These are phyloP conservation scores for Dromas ardeola DNA, from an alignment of 2,113 vertebrate species.

Conservation along the genomic window DNA sequence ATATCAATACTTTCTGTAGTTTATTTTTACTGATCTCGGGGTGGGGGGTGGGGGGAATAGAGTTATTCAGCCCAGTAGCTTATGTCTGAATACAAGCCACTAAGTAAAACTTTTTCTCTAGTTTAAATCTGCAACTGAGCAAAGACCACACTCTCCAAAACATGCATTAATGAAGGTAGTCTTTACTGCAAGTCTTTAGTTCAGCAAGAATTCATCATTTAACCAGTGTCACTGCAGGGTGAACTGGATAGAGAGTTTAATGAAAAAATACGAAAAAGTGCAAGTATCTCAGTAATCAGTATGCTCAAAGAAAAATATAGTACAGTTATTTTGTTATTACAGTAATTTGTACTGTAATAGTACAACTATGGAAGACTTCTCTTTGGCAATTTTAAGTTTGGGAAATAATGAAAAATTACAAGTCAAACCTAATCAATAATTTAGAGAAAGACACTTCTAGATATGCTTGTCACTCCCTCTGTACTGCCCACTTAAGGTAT, in stretches of 20 bases:
- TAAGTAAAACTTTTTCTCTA: neutral
- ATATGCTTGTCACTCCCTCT: neutral
- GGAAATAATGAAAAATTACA: neutral
- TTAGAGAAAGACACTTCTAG: neutral
- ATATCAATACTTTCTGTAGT: neutral
- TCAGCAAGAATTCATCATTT: neutral
- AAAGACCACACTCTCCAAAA: neutral
- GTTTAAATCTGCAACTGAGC: neutral
- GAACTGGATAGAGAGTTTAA: neutral
- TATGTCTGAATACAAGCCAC: neutral
- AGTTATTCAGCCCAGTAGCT: neutral
- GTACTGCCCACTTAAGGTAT: neutral
- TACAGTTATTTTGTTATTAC: neutral
- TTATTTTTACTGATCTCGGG: neutral
- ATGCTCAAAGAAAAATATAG: neutral
- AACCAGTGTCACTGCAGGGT: neutral
- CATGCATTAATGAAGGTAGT: neutral
- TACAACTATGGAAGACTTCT: neutral
- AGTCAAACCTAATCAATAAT: neutral
- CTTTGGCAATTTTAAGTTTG: neutral
- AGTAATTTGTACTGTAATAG: too few relatives aligned
- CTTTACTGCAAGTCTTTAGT: neutral
- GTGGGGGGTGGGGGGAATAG: too few relatives aligned
- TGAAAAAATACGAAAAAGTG: neutral
- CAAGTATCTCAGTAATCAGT: neutral